Evolutionary conservation across 2,113 vertebrate genomes (phyloP), one percentile per base, ranked within the genome.

Genomic region (Oreochromis spilurus): DNA sequence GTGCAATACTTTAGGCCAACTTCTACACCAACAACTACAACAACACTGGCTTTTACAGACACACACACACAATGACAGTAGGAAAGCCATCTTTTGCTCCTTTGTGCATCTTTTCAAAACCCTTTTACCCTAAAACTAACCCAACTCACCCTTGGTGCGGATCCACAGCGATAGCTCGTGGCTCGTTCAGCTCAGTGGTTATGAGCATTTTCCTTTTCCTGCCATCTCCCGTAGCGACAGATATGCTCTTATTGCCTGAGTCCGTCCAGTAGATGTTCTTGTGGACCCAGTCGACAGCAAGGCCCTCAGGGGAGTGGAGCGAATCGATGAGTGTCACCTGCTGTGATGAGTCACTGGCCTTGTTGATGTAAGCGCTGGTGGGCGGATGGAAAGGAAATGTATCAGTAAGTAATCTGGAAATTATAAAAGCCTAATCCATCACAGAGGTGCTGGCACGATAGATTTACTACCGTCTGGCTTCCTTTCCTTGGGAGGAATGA

Each of bases 241-340:
- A 99, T 94, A 99, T 97, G 86, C 97, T 99, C 94, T 98, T 99
- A 93, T 98, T 98, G 86, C 98, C 98, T 0, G 99, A 99, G 95
- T 99, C 99, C 0, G 99, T 99, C 99, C 99, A 99, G 94, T 99
- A 99, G 95, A 99, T 97, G 92, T 99, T 99, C 93, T 98, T 98
- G 77, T 99, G 98, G 45, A 99, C 96, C 99, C 99, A 99, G 96
- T 99, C 99, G 34, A 99, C 96, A 0, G 99, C 99, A 91, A 99
- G 95, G 29, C 98, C 98, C 94, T 99, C 98, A 0, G 99, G 99
- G 4, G 98, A 98, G 94, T 98, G 96, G 29, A 99, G 96, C 50
- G 97, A 96, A 40, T 98, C 98, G 9, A 99, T 97, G 81, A 99
- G 94, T 5, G 96, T 97, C 87, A 97, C 93, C 93, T 99, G 98